Conservation (phyloP, 2,797 vertebrate species). For the Oryzias sinensis region DNA sequence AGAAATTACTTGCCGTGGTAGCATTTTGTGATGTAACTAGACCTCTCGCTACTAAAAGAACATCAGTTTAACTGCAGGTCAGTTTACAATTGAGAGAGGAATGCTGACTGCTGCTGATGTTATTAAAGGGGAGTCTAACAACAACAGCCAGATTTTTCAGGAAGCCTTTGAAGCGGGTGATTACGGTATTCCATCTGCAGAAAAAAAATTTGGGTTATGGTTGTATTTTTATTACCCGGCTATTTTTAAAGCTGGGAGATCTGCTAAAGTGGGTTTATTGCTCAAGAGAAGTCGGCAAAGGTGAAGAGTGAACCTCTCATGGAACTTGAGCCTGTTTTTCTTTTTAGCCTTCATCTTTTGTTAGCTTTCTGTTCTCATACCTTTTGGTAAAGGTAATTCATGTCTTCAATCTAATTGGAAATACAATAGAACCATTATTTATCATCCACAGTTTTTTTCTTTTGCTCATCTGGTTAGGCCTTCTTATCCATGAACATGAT, state of each 20-base stretch:
- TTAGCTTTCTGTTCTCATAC: too few relatives aligned
- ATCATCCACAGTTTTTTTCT: too few relatives aligned
- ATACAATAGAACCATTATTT: too few relatives aligned
- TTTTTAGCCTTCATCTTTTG: background rate
- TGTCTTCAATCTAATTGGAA: too few relatives aligned
- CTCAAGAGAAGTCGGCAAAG: constrained; percentile 43
- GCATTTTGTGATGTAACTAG: background rate
- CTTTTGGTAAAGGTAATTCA: too few relatives aligned
- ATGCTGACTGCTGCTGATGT: constrained; percentile 2
- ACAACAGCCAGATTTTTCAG: constrained; percentile 32
- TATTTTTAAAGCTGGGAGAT: constrained; percentile 69
- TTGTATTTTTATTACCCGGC: constrained; percentile 55
- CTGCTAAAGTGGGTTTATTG: constrained; percentile 56
- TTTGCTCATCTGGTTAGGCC: too few relatives aligned
- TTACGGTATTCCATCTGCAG: constrained; percentile 41
- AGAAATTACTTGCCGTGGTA: too few relatives aligned
- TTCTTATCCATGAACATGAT: too few relatives aligned
- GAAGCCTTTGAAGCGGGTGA: constrained; percentile 54
- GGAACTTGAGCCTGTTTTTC: constrained; percentile 24
- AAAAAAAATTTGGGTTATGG: constrained; percentile 35
- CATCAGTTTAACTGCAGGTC: constrained; percentile 11
- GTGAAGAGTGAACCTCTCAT: constrained; percentile 17
- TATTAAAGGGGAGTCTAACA: too few relatives aligned
- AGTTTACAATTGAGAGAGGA: constrained; percentile 6
- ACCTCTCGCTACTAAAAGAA: constrained; percentile 15